A percentile compares a stretch with the other conserved stretches of the same genome.
phyloP scores from a whole-genome alignment of 2,797 vertebrate genomes.

The Bucorvus abyssinicus region DNA sequence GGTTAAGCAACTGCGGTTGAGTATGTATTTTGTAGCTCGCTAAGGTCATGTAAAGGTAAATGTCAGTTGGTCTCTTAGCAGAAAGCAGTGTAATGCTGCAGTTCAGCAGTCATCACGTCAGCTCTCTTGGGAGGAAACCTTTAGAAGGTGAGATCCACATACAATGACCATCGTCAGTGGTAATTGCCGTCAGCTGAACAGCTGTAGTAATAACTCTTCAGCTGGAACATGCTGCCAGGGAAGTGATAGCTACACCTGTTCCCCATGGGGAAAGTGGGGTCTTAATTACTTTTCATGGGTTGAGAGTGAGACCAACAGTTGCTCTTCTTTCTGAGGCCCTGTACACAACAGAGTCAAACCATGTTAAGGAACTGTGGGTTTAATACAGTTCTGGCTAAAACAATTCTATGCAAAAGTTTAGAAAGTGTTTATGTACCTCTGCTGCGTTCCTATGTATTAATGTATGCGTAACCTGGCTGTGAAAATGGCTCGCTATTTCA shows the following conservation, averaged over 20 bases:
- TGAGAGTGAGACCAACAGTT: not conserved
- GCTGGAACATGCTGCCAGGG: not conserved
- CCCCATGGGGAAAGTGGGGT: not conserved
- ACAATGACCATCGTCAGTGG: not conserved
- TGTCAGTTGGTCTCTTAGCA: not conserved
- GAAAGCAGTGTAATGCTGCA: not conserved
- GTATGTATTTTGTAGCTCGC: not conserved
- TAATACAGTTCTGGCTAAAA: not conserved
- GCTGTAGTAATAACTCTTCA: not conserved
- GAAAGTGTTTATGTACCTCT: not conserved
- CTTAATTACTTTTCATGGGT: not conserved
- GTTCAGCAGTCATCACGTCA: not conserved
- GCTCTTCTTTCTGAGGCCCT: not conserved
- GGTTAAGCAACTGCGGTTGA: not conserved
- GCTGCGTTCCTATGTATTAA: not conserved
- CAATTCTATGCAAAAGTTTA: not conserved
- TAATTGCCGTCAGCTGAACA: not conserved
- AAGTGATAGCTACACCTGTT: conserved; percentile 11
- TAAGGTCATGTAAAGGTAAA: not conserved
- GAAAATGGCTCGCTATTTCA: not conserved
- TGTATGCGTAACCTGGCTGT: not conserved
- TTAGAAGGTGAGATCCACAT: not conserved
- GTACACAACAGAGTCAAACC: not conserved
- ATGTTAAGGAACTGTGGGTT: not conserved
- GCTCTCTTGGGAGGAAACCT: conserved; percentile 5